Base-by-base conservation (phyloP, 2,797 vertebrate genomes). In the Zalophus californianus region DNA sequence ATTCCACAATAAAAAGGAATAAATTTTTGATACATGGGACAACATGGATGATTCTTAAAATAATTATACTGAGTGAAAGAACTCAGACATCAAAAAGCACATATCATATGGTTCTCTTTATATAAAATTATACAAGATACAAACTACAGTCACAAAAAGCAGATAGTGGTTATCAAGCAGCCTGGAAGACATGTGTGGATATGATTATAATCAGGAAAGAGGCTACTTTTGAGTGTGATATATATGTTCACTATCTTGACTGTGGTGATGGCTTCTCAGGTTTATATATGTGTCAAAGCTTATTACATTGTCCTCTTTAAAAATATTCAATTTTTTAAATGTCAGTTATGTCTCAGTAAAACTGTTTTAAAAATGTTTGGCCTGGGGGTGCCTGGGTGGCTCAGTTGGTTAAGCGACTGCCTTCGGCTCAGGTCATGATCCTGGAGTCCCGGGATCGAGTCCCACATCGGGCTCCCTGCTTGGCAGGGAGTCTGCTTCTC, bases 251-350 rank as follows among this genome's bases (percentile, higher is more conserved):
- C 13, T 23, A 16, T 87, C n/a, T 41, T 83, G 27, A 35, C 9
- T 54, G 3, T 60, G 35, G 27, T 70, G 29, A 88, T 23, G 20
- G 11, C 11, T 92, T 84, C 27, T 92, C 18, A 58, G 73, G 23
- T 41, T 73, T 79, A 25, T 48, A 15, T 66, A 11, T 44, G 21
- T 48, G 27, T 86, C 32, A 50, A 90, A 70, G 35, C 21, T 29
- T 64, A 68, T 70, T 85, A 90, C 64, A 80, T 56, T 75, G 14
- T n/a, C 75, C 35, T 15, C 2, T 86, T 75, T 82, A 60, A 92
- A 60, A 44, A 64, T 54, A 29, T 38, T 9, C 9, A 23, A 6
- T 14, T 87, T 75, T 86, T 35, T 18, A 10, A 75, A 41, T 27
- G 35, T 48, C 48, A 66, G 60, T 16, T 44, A 29, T 75, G 27